These are phyloP conservation scores for Pseudorasbora parva DNA, from an alignment of 2,113 vertebrate species.

Conservation along the genomic window DNA sequence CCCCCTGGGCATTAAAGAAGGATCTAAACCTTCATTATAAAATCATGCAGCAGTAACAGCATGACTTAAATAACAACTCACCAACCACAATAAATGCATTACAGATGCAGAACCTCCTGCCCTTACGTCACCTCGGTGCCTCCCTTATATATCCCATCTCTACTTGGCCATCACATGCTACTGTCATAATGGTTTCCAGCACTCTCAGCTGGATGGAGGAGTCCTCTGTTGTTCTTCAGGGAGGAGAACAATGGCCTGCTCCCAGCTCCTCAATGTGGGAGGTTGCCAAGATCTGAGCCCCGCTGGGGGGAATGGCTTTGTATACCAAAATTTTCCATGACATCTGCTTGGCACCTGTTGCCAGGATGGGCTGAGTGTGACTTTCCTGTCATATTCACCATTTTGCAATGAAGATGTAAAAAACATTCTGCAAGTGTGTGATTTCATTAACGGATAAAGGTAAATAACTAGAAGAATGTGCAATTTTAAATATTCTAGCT, in stretches of 20 bases:
- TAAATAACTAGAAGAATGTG: no score
- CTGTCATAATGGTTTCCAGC: conserved; percentile 47
- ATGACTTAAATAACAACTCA: background rate
- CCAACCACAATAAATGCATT: background rate
- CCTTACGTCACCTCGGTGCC: background rate
- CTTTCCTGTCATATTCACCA: background rate
- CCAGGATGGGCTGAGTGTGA: background rate
- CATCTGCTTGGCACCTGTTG: conserved; percentile 52
- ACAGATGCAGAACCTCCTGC: conserved; percentile 2
- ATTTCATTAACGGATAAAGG: no score
- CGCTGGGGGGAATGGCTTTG: conserved; percentile 2
- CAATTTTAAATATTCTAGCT: no score
- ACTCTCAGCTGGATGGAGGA: conserved; percentile 22
- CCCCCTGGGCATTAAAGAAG: background rate
- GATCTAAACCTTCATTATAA: background rate
- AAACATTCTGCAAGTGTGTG: no score
- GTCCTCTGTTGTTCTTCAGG: conserved; percentile 28
- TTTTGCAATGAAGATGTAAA: background rate
- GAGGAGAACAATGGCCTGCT: conserved; percentile 37
- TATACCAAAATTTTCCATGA: conserved; percentile 25
- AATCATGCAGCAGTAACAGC: background rate
- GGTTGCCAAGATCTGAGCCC: conserved; percentile 33
- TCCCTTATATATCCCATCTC: background rate
- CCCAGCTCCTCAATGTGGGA: conserved; percentile 21
- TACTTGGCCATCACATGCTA: conserved; percentile 27